Evolutionary conservation across 2,113 vertebrate species (phyloP).

Genomic region (Abramis brama): DNA sequence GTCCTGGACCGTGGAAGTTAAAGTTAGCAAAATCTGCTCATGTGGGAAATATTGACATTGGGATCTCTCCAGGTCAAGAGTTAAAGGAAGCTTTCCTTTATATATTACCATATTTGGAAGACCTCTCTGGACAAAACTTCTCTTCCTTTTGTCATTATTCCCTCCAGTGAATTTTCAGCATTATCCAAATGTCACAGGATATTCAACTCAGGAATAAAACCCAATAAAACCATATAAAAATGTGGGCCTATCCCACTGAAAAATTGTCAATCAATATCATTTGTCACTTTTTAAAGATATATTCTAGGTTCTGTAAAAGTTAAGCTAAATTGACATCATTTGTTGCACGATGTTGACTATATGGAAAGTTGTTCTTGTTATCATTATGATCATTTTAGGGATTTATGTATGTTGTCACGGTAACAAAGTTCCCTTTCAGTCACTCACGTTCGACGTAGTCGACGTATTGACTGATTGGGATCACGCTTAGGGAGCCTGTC

Average conservation of each 20-base stretch:
- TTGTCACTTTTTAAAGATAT: no score
- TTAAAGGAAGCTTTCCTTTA: neutral
- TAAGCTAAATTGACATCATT: neutral
- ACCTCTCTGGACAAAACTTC: neutral
- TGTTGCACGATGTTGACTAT: neutral
- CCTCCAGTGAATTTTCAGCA: neutral
- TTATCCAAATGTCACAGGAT: neutral
- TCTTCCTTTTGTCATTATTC: neutral
- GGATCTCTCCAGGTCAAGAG: neutral
- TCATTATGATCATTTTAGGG: no score
- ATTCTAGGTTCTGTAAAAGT: no score
- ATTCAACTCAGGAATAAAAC: neutral
- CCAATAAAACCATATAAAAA: neutral
- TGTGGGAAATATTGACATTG: conserved; percentile 7
- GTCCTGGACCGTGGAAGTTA: neutral
- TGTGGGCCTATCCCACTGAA: neutral
- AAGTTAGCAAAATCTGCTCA: neutral
- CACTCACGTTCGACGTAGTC: no score
- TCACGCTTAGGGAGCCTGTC: no score
- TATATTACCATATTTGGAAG: neutral
- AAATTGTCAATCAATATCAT: no score
- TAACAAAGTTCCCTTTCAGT: no score
- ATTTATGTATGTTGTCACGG: no score
- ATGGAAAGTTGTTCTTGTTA: neutral
- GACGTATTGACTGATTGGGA: no score